Percentiles rank a stretch among this genome's conserved stretches.
Evolutionary conservation across 1,140 invertebrate genomes (phyloP).

Genomic region (Rhopalosiphum padi): DNA sequence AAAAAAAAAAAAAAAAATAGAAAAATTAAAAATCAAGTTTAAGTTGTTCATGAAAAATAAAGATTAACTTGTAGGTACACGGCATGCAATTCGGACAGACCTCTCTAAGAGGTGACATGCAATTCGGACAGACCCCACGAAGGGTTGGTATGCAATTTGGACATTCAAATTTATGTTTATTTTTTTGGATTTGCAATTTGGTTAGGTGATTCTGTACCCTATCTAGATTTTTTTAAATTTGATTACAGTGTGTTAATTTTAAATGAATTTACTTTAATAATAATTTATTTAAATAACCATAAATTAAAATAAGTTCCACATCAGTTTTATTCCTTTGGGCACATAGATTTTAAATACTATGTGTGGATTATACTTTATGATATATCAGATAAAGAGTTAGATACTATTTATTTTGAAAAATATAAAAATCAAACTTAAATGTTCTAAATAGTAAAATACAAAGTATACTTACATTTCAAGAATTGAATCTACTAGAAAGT

Average conservation of each 20-base stretch:
- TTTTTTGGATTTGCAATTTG: no score
- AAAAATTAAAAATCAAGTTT: no score
- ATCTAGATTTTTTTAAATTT: not conserved
- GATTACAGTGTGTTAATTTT: not conserved
- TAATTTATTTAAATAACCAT: not conserved
- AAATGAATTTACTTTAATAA: not conserved
- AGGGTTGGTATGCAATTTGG: no score
- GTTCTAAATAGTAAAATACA: not conserved
- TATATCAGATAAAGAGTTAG: not conserved
- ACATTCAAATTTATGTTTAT: no score
- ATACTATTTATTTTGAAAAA: not conserved
- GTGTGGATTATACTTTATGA: not conserved
- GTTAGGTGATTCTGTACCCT: not conserved
- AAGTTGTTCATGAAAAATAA: no score
- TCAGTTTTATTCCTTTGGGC: not conserved
- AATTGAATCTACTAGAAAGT: conserved; percentile 41
- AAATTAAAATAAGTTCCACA: not conserved
- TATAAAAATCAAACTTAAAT: not conserved
- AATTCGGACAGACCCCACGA: no score
- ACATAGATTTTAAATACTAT: not conserved
- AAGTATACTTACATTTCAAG: conserved; percentile 30
- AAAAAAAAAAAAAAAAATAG: no score
- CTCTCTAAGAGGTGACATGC: no score
- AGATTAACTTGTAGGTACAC: no score
- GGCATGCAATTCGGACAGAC: no score